Evolutionary conservation across 2,797 vertebrate genomes (phyloP), one percentile per base, ranked within the genome.

Genomic region (Pseudochaenichthys georgianus): DNA sequence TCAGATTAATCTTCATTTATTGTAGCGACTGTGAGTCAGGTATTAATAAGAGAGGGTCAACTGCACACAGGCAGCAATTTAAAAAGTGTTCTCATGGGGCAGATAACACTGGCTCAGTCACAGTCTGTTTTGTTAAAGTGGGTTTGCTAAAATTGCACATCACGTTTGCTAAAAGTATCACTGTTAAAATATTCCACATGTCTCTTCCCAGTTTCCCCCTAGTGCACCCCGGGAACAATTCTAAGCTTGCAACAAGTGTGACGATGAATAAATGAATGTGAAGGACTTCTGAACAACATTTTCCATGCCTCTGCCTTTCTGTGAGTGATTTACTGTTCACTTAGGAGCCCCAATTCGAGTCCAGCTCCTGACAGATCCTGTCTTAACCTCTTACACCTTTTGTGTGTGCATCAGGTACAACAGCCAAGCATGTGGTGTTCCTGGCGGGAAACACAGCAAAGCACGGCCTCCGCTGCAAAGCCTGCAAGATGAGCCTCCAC

Each of bases 1-100:
- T 70, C 60, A 51, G 46, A 86, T 88, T 78, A 63, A 81, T 83
- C 77, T 71, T 81, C 9, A 81, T 84, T 82, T 75, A 81, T 78
- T 73, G 54, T 52, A 75, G 65, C 60, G 43, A 63, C 67, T 73
- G 38, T 84, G 76, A 86, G 63, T 87, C 69, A 79, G 28, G 15
- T 59, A 51, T 78, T 61, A 78, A 72, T 62, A 51, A 64, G 51
- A 59, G 19, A 64, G 54, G 23, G n/a, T 47, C 13, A 71, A 62
- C 31, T n/a, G 47, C 66, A 50, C 5, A 50, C 50, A 61, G 43
- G 53, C 66, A 73, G 48, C 62, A 60, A 41, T 62, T 72, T 61
- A 42, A 61, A 52, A 48, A 28, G 3, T 34, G 48, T 63, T 60
- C 17, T 42, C 65, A 43, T 63, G 64, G 48, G 62, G 54, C 50